These are phyloP conservation scores for Lacerta viridis DNA, from an alignment of 2,797 vertebrate species.

Conservation along the genomic window DNA sequence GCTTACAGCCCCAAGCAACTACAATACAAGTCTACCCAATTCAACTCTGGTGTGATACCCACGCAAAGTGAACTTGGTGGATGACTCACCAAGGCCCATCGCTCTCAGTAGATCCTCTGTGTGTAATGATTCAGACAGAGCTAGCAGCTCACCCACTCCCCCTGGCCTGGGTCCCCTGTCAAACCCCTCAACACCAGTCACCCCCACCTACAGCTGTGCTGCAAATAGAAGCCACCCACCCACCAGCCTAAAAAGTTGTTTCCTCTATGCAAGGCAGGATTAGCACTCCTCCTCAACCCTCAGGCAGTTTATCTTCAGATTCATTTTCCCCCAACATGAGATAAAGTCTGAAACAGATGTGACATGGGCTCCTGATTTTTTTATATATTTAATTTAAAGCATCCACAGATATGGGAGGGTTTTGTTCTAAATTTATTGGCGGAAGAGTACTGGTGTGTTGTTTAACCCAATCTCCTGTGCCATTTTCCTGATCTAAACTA, in stretches of 20 bases:
- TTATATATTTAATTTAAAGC: neutral
- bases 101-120: neutral
- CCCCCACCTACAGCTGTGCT: neutral
- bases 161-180: neutral
- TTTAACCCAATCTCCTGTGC: neutral
- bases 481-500: neutral
- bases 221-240: neutral
- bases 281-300: neutral
- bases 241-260: neutral
- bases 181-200: neutral
- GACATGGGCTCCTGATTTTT: neutral
- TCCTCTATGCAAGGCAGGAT: neutral
- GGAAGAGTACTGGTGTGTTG: neutral
- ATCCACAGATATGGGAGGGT: too few relatives aligned
- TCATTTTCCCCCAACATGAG: neutral
- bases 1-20: neutral
- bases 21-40: neutral
- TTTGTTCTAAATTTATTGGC: neutral
- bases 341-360: neutral
- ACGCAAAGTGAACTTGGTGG: neutral
- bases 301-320: neutral
- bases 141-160: neutral
- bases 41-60: slow-evolving; percentile 4
- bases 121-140: slow-evolving; percentile 4
- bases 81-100: slow-evolving; percentile 9